Conservation (phyloP, 2,888 invertebrate genomes). For the Petrophora chlorosata region DNA sequence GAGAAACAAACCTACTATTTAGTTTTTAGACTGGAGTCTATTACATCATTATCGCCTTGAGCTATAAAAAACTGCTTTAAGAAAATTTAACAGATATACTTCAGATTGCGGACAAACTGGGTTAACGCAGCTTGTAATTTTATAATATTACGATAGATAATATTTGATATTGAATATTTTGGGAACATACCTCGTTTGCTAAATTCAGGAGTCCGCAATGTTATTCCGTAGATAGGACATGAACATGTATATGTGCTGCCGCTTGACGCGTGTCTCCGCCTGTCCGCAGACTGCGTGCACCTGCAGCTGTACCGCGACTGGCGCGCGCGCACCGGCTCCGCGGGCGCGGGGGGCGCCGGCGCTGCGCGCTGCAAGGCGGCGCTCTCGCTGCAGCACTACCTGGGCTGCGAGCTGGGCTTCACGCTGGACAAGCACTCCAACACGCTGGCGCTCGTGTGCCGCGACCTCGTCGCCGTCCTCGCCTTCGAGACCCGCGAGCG, state of each 20-base stretch:
- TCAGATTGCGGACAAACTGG: too few species aligned
- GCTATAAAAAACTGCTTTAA: too few species aligned
- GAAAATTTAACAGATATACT: too few species aligned
- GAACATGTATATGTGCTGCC: background rate
- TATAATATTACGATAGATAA: too few species aligned
- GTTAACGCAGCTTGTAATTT: too few species aligned
- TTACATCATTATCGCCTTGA: too few species aligned
- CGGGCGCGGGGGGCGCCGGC: conserved; percentile 66
- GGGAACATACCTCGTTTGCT: too few species aligned
- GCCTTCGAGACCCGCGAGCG: conserved; percentile 94
- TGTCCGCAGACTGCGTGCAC: conserved; percentile 91
- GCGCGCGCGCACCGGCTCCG: conserved; percentile 82
- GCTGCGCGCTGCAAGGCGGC: conserved; percentile 88
- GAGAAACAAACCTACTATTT: background rate
- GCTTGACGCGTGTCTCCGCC: background rate
- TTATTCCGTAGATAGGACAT: too few species aligned
- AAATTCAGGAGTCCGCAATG: too few species aligned
- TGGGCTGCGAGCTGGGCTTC: conserved; percentile 93
- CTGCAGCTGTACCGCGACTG: conserved; percentile 94
- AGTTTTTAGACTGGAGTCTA: background rate
- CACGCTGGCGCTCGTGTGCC: conserved; percentile 94
- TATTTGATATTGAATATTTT: too few species aligned
- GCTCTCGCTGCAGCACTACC: conserved; percentile 92
- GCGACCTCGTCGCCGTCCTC: conserved; percentile 91
- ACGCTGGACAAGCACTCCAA: conserved; percentile 95